Evolutionary conservation across 2,797 vertebrate genomes (phyloP), one percentile per base, ranked within the genome.

Genomic region (Synanceia verrucosa): DNA sequence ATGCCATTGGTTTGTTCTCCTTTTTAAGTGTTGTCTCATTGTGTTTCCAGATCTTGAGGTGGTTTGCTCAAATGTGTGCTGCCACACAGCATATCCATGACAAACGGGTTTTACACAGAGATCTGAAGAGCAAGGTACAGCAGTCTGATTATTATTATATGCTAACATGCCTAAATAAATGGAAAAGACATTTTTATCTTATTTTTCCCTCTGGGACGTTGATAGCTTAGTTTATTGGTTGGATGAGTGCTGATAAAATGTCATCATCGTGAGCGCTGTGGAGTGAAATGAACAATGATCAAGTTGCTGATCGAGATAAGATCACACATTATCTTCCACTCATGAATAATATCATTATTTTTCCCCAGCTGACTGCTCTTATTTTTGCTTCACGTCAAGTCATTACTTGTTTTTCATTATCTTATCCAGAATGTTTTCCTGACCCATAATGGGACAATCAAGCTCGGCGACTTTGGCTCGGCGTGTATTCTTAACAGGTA

Each of bases 391-490:
- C 24, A 21, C 37, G 48, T 73, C 73, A 60, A 82, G 34, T 72
- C 33, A 61, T 73, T 16, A 3, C 70, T 78, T 53, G 33, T 63
- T 29, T 76, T 52, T 89, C 19, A 67, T 87, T 90, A 89, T 67
- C 78, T 61, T 53, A 66, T 86, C 62, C 91, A 98, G 97, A 99
- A 98, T 58, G 85, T 99, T 87, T 97, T 99, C 90, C 94, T 99
- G 76, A 96, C 96, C 53, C 93, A 94, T 78, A 90, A 84, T 34
- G 95, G 95, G 79, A 94, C 91, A 79, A 78, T 98, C 72, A 98
- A 97, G 90, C 78, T 99, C 41, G 97, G 96, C 74, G 97, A 99
- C 85, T 99, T 99, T 93, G 97, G 97, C 79, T 98, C 96, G 11
- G 96, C 96, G 0, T 94, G 90, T 75, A 83, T 96, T 91, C 94